Evolutionary conservation across 2,113 vertebrate species (phyloP).

Genomic region (Loxodonta africana): DNA sequence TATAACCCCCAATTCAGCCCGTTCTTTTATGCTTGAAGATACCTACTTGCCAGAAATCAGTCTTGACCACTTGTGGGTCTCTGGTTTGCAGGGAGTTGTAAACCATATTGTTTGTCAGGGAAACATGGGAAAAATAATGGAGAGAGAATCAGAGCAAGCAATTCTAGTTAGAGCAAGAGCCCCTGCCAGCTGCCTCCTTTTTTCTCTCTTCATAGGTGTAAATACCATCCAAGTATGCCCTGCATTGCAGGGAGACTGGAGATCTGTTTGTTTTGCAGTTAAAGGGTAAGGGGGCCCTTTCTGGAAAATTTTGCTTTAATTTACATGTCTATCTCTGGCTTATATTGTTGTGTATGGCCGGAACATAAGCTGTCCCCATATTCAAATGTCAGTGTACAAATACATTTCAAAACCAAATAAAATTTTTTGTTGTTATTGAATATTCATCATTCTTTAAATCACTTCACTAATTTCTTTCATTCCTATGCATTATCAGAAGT

Average conservation of each 20-base stretch:
- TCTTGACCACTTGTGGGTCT: constrained; percentile 38
- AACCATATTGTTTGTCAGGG: constrained; percentile 58
- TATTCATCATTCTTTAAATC: constrained; percentile 77
- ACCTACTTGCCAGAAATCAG: constrained; percentile 7
- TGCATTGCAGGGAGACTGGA: constrained; percentile 84
- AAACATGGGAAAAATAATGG: constrained; percentile 69
- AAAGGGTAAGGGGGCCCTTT: constrained; percentile 84
- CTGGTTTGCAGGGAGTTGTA: constrained; percentile 67
- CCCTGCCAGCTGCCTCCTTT: constrained; percentile 83
- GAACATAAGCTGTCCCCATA: constrained; percentile 76
- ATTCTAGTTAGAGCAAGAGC: constrained; percentile 80
- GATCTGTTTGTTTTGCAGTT: constrained; percentile 85
- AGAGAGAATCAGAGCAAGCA: constrained; percentile 79
- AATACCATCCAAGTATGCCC: constrained; percentile 83
- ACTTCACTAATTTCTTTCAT: constrained; percentile 81
- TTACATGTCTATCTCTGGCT: constrained; percentile 80
- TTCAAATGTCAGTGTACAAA: constrained; percentile 75
- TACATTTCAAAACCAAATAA: constrained; percentile 79
- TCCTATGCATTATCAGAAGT: constrained; percentile 75
- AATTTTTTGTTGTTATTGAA: constrained; percentile 71
- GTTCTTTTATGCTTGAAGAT: background rate
- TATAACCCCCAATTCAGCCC: background rate
- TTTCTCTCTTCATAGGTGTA: constrained; percentile 83
- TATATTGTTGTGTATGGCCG: constrained; percentile 75
- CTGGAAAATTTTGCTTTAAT: constrained; percentile 81